These are phyloP conservation scores for Sepioteuthis lessoniana DNA, from an alignment of 2,888 invertebrate species.

Conservation along the genomic window DNA sequence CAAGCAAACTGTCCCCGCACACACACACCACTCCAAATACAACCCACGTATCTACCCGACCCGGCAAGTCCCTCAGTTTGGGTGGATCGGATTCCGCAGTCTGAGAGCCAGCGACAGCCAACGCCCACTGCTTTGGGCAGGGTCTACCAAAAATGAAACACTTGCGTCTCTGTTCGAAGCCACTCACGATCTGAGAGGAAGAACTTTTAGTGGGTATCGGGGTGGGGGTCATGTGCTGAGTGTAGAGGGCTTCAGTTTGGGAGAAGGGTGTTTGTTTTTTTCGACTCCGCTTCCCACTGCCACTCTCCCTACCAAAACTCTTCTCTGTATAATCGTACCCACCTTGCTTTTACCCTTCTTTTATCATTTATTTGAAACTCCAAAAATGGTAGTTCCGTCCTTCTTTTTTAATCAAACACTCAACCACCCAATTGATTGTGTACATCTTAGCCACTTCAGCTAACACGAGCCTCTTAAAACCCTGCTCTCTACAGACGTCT, in stretches of 20 bases:
- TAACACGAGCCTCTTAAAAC: neutral
- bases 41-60: neutral
- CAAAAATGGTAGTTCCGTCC: neutral
- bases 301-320: too few species aligned
- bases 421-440: neutral
- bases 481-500: neutral
- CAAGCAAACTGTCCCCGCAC: too few species aligned
- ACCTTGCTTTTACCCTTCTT: neutral
- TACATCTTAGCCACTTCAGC: neutral
- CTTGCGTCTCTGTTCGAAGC: slow-evolving; percentile 33
- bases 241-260: neutral
- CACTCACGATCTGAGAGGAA: neutral
- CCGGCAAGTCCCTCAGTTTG: neutral
- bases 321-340: neutral
- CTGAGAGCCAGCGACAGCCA: slow-evolving; percentile 6
- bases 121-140: slow-evolving; percentile 23
- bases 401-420: neutral
- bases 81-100: slow-evolving; percentile 9
- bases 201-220: neutral
- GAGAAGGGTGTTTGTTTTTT: too few species aligned
- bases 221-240: neutral
- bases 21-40: too few species aligned
- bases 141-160: neutral
- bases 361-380: neutral
- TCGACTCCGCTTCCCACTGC: too few species aligned